Conservation (phyloP, 2,888 invertebrate species). For the Phortica okadai region DNA sequence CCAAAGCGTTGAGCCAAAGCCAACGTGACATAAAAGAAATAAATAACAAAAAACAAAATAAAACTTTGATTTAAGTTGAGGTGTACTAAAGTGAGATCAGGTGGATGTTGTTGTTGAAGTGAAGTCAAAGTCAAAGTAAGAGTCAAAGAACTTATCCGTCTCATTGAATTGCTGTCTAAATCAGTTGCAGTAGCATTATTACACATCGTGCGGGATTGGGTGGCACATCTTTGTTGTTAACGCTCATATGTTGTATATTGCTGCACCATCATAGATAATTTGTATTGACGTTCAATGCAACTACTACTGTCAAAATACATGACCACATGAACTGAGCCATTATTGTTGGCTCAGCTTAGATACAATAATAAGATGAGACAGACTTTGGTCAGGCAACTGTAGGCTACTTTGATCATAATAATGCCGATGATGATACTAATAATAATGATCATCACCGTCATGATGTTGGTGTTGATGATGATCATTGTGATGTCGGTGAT, state of each 20-base stretch:
- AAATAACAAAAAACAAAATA: background rate
- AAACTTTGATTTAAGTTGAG: background rate
- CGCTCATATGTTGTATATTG: background rate
- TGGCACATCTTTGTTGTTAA: background rate
- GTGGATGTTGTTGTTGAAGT: background rate
- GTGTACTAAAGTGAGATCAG: background rate
- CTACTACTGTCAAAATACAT: constrained; percentile 24
- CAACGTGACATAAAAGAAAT: background rate
- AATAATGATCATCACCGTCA: background rate
- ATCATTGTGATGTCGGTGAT: background rate
- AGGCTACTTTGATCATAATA: background rate
- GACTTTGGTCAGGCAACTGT: background rate
- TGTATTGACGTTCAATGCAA: constrained; percentile 48
- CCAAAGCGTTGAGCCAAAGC: background rate
- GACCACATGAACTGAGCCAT: background rate
- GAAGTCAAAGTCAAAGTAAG: too few relatives aligned
- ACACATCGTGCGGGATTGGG: background rate
- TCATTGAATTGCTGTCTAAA: background rate
- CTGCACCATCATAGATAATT: constrained; percentile 44
- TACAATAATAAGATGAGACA: constrained; percentile 1
- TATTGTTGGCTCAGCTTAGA: background rate
- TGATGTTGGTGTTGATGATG: background rate
- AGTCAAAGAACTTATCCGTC: too few relatives aligned
- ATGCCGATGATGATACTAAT: background rate
- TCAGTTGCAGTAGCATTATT: background rate